Conservation (phyloP, 2,888 invertebrate species). For the Orthosia gothica region DNA sequence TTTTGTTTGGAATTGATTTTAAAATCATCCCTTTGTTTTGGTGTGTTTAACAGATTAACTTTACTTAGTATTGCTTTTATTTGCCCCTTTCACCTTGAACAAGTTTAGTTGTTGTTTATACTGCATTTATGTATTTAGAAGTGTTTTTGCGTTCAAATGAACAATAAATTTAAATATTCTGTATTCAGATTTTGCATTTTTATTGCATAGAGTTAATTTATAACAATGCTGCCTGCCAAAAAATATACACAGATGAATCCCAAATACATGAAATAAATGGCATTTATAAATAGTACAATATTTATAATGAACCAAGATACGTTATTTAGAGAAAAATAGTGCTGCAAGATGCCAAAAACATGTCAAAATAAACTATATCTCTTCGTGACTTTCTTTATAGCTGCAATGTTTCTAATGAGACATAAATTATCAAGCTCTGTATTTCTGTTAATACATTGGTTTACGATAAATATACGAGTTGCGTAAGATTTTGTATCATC, state of each 20-base stretch:
- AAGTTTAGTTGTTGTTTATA: not conserved
- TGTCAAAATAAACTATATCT: conserved; percentile 41
- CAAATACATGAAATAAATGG: conserved; percentile 1
- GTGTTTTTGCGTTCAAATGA: not conserved
- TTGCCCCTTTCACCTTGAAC: not conserved
- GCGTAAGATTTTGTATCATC: not conserved
- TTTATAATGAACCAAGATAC: not conserved
- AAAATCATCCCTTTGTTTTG: not conserved
- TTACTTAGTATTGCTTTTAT: not conserved
- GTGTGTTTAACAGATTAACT: not conserved
- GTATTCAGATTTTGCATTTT: conserved; percentile 10
- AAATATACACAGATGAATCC: not conserved
- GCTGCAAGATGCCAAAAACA: conserved; percentile 24
- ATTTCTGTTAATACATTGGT: not conserved
- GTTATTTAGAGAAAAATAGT: not conserved
- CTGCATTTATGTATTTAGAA: too few species aligned
- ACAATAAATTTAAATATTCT: not conserved
- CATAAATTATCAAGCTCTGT: not conserved
- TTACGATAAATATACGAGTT: not conserved
- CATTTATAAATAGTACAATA: conserved; percentile 15
- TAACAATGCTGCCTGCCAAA: not conserved
- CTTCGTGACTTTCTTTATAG: conserved; percentile 4
- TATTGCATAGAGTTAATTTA: conserved; percentile 7
- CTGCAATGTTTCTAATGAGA: conserved; percentile 8
- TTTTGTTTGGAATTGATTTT: conserved; percentile 15